Percentiles rank a stretch among this genome's conserved stretches.
Evolutionary conservation across 2,113 vertebrate species (phyloP).

Genomic region (Myrmecophaga tridactyla): DNA sequence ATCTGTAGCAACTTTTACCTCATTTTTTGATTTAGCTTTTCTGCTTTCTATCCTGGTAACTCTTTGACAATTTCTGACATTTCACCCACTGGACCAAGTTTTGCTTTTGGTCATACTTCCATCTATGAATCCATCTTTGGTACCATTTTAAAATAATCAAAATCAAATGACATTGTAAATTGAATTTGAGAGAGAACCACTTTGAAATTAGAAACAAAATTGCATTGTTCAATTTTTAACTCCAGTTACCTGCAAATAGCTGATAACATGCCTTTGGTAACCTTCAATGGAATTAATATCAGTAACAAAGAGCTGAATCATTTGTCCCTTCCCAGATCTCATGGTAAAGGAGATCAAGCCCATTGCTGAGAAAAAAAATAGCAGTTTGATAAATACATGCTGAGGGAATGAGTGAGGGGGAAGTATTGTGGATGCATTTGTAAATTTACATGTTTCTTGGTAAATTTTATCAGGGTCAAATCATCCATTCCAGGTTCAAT

Average conservation of each 20-base stretch:
- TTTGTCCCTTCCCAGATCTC: neutral
- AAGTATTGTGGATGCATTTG: neutral
- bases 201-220: slow-evolving; percentile 42
- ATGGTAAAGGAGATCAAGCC: neutral
- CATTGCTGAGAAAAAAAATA: neutral
- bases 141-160: slow-evolving; percentile 51
- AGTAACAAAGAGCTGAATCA: neutral
- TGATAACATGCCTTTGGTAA: neutral
- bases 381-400: neutral
- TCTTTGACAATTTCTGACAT: slow-evolving; percentile 35
- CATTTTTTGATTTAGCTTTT: slow-evolving; percentile 29
- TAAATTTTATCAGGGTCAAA: neutral
- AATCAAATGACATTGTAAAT: slow-evolving; percentile 53
- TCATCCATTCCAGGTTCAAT: neutral
- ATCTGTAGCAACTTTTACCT: slow-evolving; percentile 6
- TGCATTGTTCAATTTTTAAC: slow-evolving; percentile 44
- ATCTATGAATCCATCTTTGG: slow-evolving; percentile 17
- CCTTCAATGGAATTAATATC: neutral
- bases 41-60: neutral
- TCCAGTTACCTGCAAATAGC: slow-evolving; percentile 8
- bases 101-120: neutral
- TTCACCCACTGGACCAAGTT: neutral
- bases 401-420: neutral
- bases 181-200: slow-evolving; percentile 13
- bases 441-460: neutral